Base-by-base conservation (phyloP, 2,888 invertebrate genomes). In the Ichneumoninae sp. region DNA sequence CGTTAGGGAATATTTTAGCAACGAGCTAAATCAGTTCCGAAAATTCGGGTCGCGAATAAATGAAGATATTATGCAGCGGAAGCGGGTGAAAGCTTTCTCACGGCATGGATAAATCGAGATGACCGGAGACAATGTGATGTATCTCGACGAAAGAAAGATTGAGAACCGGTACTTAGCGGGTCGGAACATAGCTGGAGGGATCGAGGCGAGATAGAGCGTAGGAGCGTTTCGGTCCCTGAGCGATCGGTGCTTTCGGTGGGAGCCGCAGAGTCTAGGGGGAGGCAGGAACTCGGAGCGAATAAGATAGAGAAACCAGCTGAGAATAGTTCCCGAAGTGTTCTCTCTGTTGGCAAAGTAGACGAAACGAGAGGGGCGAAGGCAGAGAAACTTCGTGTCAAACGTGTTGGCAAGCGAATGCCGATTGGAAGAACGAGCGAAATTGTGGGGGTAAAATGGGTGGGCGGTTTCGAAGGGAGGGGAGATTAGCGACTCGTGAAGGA, bases 91-190 rank as follows among this genome's bases (percentile, higher is more conserved):
- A 66, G 57, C 26, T 68, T 80, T 80, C 72, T 44, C 76, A 66
- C 71, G 71, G 19, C 68, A 26, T 72, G n/a, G 44, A 69, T 72
- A 65, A 77, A 80, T 47, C 68, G 8, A 8, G 8, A 47, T 36
- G 30, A 54, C 30, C n/a, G 44, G 8, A 71, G 71, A 77, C 76
- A 77, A 80, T 70, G 68, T 22, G 54, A 54, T 33, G 30, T 40
- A 33, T 80, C 54, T 65, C 30, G 47, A 26, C 30, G 57, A 78
- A 60, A 50, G 30, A 70, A 69, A 50, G 30, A 44, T 26, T 16
- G 50, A 74, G 68, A 44, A 50, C 30, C 68, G 69, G 44, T 47
- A 36, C 47, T 36, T 26, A 36, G 33, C 16, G 22, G 47, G 50
- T 22, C 47, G 75, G 19, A 19, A 19, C 40, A 30, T 74, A 50